Base-by-base conservation (phyloP, 2,888 invertebrate species). In the Siphlonurus alternatus region DNA sequence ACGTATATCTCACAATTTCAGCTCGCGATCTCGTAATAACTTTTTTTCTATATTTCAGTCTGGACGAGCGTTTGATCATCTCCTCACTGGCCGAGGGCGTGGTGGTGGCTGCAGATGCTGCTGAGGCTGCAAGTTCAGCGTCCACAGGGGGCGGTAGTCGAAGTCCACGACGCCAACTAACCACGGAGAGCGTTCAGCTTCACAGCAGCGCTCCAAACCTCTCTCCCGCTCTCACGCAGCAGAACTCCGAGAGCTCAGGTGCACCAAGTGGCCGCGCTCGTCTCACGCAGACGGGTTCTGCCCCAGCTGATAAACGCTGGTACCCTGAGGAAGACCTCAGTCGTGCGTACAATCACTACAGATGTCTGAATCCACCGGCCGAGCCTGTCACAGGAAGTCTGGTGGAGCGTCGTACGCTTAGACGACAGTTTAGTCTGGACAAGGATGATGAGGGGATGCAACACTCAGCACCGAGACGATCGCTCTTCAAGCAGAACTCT, bases 341-440 rank as follows among this genome's bases (percentile, higher is more conserved):
- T 73, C 84, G 84, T 0, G 86, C 87, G 1, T 89, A 88, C 74
- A 84, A 85, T 71, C 85, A 87, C 69, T 88, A 88, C 75, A 83
- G 85, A 73, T 87, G 84, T 72, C 77, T 85, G 23, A n/a, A n/a
- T n/a, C 84, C 84, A 70, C 84, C 84, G 5, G 84, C 83, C 67
- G 82, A 82, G 69, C 78, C 78, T 68, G 73, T 75, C 7, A 67
- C 71, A 53, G 73, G 74, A 2, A 59, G 24, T 24, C 23, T 15
- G 53, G 69, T 25, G 68, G 65, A 71, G n/a, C 76, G 75, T 67
- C 77, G 81, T 19, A 76, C 84, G 67, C 75, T 85, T 59, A 78
- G 83, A 63, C 78, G 86, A 59, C 86, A 87, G 74, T 87, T 85
- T 71, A 86, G 86, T 72, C 75, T 87, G 64, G 86, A 87, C 72